Conservation (phyloP, 1,140 invertebrate genomes). For the Tetramorium parvispinum region DNA sequence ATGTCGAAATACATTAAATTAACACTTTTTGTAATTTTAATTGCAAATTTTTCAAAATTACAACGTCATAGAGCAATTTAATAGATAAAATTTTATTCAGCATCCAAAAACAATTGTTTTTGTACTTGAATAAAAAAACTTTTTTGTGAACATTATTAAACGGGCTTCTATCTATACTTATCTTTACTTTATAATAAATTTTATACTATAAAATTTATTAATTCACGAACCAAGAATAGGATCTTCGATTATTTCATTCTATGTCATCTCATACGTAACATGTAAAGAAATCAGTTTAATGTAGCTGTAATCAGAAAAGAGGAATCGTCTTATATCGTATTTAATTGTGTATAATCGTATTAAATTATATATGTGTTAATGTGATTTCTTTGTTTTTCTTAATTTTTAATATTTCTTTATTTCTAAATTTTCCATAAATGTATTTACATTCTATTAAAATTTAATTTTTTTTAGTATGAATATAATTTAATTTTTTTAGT, state of each 20-base stretch:
- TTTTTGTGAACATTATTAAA: too few species aligned
- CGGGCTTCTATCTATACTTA: too few species aligned
- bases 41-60: too few species aligned
- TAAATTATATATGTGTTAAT: neutral
- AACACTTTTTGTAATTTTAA: too few species aligned
- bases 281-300: neutral
- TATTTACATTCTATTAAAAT: neutral
- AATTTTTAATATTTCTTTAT: neutral
- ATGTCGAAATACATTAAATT: too few species aligned
- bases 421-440: neutral
- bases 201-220: neutral
- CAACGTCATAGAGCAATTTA: too few species aligned
- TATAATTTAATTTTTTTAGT: constrained; percentile 2
- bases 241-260: neutral
- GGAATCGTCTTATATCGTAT: neutral
- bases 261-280: neutral
- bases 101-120: too few species aligned
- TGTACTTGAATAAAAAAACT: too few species aligned
- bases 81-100: too few species aligned
- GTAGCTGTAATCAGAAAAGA: neutral
- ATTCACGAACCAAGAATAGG: neutral
- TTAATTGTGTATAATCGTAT: too few species aligned
- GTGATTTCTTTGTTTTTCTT: neutral
- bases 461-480: neutral
- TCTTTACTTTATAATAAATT: too few species aligned